These are phyloP conservation scores for Cranoglanis bouderius DNA, from an alignment of 2,113 vertebrate species.

Conservation along the genomic window DNA sequence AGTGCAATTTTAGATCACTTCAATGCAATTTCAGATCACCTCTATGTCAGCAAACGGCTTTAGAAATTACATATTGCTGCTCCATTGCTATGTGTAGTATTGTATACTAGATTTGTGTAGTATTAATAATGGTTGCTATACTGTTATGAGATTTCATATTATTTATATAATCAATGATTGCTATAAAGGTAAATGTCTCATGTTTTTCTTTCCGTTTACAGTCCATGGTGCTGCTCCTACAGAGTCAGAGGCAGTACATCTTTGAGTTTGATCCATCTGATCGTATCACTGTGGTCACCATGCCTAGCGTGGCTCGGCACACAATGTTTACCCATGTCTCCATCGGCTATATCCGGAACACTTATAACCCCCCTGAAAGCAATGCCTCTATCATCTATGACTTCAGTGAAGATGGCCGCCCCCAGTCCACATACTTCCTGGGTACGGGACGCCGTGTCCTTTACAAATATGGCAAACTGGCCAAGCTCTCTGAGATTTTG, in stretches of 20 bases:
- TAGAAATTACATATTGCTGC: neutral
- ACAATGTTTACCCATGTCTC: constrained; percentile 97
- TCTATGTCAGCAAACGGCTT: neutral
- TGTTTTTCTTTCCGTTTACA: constrained; percentile 59
- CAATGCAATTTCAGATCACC: neutral
- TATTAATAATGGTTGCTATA: neutral
- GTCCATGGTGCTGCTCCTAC: constrained; percentile 97
- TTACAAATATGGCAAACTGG: constrained; percentile 96
- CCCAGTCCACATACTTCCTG: constrained; percentile 85
- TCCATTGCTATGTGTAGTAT: neutral
- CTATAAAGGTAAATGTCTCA: neutral
- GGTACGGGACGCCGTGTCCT: constrained; percentile 94
- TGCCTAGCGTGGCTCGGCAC: constrained; percentile 97
- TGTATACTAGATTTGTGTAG: neutral
- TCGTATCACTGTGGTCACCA: constrained; percentile 91
- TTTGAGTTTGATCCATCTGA: constrained; percentile 93
- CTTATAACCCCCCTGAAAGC: constrained; percentile 95
- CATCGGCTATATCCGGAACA: constrained; percentile 94
- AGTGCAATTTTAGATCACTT: neutral
- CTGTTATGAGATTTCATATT: neutral
- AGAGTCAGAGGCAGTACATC: constrained; percentile 96
- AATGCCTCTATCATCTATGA: constrained; percentile 96
- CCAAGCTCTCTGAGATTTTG: constrained; percentile 91
- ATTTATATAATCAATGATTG: neutral
- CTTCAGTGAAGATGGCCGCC: constrained; percentile 91